phyloP scores from a whole-genome alignment of 2,113 vertebrate genomes.

The Aythya baeri region DNA sequence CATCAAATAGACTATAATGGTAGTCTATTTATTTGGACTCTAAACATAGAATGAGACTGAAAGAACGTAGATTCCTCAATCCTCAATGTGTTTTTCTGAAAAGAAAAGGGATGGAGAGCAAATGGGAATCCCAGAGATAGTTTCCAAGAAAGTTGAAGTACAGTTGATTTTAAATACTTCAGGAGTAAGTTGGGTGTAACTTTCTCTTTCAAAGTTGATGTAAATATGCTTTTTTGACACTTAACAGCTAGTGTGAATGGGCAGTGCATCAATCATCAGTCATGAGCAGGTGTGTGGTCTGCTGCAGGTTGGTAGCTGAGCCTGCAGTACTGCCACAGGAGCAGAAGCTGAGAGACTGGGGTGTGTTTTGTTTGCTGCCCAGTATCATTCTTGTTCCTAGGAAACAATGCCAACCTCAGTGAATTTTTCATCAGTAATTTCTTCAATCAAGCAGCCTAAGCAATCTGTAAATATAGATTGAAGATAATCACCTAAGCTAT shows the following conservation, averaged over 20 bases:
- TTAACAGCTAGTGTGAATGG: rapidly evolving
- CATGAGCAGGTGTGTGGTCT: neutral
- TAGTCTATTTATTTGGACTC: neutral
- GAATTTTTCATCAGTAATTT: neutral
- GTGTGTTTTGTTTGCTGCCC: neutral
- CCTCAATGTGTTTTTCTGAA: too few species aligned
- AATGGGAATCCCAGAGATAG: neutral
- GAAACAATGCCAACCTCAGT: neutral
- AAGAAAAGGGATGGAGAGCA: too few species aligned
- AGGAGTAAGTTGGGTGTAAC: neutral
- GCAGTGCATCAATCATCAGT: neutral
- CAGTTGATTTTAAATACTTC: neutral
- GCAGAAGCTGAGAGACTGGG: neutral
- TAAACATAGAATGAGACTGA: neutral
- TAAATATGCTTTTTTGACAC: neutral
- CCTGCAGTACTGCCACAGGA: neutral
- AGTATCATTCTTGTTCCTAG: neutral
- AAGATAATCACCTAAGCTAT: constrained; percentile 22
- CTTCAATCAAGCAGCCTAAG: constrained; percentile 21
- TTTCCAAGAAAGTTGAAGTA: neutral
- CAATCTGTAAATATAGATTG: neutral
- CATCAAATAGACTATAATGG: neutral
- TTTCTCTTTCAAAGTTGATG: neutral
- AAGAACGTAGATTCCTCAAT: neutral
- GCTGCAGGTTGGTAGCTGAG: neutral